Conservation (phyloP, 2,797 vertebrate genomes). For the Pseudomugil tenellus region DNA sequence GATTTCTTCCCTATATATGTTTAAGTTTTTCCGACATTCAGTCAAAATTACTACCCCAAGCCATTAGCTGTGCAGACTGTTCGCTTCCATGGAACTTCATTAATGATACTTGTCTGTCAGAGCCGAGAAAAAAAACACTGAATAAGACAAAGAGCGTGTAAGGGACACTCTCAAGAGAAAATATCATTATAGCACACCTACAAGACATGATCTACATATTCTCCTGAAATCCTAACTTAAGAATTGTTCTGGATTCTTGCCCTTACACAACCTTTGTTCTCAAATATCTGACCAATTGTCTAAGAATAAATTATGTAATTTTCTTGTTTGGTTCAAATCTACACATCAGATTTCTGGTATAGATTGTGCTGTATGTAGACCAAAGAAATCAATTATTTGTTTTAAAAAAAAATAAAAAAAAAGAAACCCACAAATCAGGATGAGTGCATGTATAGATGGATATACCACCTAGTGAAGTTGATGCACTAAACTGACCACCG, state of each 20-base stretch:
- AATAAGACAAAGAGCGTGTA: slow-evolving; percentile 32
- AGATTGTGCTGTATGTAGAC: too few relatives aligned
- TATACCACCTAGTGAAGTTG: slow-evolving; percentile 38
- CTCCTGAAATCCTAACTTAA: not conserved
- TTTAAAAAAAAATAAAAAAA: too few relatives aligned
- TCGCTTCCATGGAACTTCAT: slow-evolving; percentile 57
- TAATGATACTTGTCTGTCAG: slow-evolving; percentile 64
- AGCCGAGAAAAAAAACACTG: slow-evolving; percentile 44
- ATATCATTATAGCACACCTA: slow-evolving; percentile 26
- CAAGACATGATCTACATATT: slow-evolving; percentile 20
- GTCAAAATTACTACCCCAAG: slow-evolving; percentile 55
- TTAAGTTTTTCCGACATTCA: slow-evolving; percentile 50
- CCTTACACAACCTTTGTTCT: slow-evolving; percentile 39
- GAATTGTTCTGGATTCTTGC: slow-evolving; percentile 3
- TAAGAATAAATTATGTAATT: slow-evolving; percentile 14
- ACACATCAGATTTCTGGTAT: not conserved
- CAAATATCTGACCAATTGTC: slow-evolving; percentile 48
- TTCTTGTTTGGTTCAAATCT: not conserved
- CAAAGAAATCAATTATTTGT: not conserved
- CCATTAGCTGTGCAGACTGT: slow-evolving; percentile 58
- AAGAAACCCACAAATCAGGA: slow-evolving; percentile 25
- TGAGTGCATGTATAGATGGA: slow-evolving; percentile 50
- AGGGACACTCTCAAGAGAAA: slow-evolving; percentile 30
- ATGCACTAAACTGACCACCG: slow-evolving; percentile 72
- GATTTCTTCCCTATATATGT: slow-evolving; percentile 39